Conservation (phyloP, 1,140 invertebrate species). For the Periplaneta americana region DNA sequence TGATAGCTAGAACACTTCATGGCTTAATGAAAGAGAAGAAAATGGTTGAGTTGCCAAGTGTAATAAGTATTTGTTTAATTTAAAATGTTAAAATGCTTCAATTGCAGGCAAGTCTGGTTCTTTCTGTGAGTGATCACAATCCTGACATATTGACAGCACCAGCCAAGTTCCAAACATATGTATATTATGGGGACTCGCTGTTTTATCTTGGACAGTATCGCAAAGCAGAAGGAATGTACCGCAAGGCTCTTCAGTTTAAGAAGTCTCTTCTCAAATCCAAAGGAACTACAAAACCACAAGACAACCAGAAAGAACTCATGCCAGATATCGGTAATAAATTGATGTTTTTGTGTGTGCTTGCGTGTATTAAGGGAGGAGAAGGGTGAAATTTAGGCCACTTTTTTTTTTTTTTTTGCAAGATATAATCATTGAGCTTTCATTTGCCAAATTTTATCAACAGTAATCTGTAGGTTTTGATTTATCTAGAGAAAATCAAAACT, state of each 20-base stretch:
- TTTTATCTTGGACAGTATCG: conserved; percentile 57
- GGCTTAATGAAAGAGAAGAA: not conserved
- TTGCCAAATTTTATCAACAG: too few relatives aligned
- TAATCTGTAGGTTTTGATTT: too few relatives aligned
- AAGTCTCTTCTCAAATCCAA: conserved; percentile 61
- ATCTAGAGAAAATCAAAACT: too few relatives aligned
- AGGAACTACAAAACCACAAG: conserved; percentile 39
- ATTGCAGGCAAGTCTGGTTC: conserved; percentile 54
- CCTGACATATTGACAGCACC: conserved; percentile 47
- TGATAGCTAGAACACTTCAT: too few relatives aligned
- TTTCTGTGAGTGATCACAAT: conserved; percentile 60
- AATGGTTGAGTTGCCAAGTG: not conserved
- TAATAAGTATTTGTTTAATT: conserved; percentile 3
- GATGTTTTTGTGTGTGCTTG: too few relatives aligned
- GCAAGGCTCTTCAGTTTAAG: conserved; percentile 58
- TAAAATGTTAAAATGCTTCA: conserved; percentile 18
- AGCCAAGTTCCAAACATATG: conserved; percentile 56
- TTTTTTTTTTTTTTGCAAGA: too few relatives aligned
- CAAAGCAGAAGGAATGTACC: conserved; percentile 62
- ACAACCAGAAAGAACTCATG: conserved; percentile 44
- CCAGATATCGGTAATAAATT: conserved; percentile 41
- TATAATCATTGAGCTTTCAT: too few relatives aligned
- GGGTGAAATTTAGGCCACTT: too few relatives aligned
- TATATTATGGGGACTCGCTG: conserved; percentile 62
- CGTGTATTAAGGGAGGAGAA: too few relatives aligned